Evolutionary conservation across 2,797 vertebrate genomes (phyloP), one percentile per base, ranked within the genome.

Genomic region (Pelodytes ibericus): DNA sequence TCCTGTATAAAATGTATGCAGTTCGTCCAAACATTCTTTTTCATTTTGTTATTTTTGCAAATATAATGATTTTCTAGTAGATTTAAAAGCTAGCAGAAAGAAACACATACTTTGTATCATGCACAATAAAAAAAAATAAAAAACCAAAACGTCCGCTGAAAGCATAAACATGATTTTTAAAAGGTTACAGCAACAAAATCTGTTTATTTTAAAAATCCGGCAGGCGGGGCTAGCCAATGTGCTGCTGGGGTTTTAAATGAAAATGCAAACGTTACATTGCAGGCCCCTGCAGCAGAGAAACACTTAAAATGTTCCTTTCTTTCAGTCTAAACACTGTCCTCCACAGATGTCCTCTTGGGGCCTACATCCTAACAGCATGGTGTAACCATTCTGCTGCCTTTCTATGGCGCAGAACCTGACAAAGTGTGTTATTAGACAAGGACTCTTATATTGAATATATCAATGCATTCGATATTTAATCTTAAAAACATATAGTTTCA

Each of bases 311-410:
- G 60, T 75, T 47, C 63, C 18, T 49, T 56, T 44, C 73, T 53
- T 62, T 33, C 65, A 68, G 73, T 75, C 73, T 75, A 68, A 75
- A 75, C 64, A 75, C 20, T 68, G 41, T 56, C 47, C 20, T 75
- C 47, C 74, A 69, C 59, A 76, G 44, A 64, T 76, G 67, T 70
- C 66, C 67, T 63, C 67, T 24, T 64, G 67, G 59, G 67, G 66
- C 58, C 47, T 64, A 63, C 68, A 9, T 57, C 26, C 30, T 68
- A 56, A 57, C 47, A 76, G 53, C 31, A 20, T 57, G 44, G 24
- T 7, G 67, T 70, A n/a, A 75, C 74, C 57, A 29, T 56, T 62
- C 51, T 27, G 20, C 9, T n/a, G 24, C 31, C 49, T 36, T 36
- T 36, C 33, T 36, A 36, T 36, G n/a, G n/a, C n/a, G n/a, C n/a